Evolutionary conservation across 2,797 vertebrate genomes (phyloP).

Genomic region (Rallus crepitans): DNA sequence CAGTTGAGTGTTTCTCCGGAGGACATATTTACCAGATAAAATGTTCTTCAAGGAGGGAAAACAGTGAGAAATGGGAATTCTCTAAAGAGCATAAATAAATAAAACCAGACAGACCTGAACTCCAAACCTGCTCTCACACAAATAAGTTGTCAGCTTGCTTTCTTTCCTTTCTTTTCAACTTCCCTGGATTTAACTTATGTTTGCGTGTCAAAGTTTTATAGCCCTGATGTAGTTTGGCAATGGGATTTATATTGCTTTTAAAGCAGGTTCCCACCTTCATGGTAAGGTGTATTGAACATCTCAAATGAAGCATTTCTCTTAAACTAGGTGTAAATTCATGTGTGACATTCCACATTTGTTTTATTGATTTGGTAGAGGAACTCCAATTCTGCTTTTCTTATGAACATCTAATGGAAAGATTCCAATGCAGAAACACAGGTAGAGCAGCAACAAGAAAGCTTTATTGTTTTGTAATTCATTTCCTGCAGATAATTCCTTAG

Average conservation of each 20-base stretch:
- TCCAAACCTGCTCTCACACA: neutral
- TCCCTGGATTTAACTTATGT: neutral
- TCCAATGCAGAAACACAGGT: neutral
- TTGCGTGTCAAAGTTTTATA: neutral
- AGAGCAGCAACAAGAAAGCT: neutral
- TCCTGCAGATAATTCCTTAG: neutral
- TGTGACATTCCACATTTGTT: neutral
- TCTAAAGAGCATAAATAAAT: neutral
- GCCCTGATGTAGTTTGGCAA: neutral
- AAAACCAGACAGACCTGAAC: neutral
- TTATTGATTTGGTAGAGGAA: neutral
- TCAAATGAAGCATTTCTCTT: neutral
- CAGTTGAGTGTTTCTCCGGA: neutral
- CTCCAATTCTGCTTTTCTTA: neutral
- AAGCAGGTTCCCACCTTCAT: neutral
- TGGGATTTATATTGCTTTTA: neutral
- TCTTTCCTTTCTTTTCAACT: too few relatives aligned
- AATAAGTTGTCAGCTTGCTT: neutral
- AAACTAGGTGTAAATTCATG: neutral
- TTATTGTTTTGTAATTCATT: neutral
- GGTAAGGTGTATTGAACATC: neutral
- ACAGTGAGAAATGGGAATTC: neutral
- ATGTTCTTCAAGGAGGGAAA: too few relatives aligned
- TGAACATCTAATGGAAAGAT: neutral
- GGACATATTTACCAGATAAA: neutral